Percentiles rank a stretch among this genome's conserved stretches.
Evolutionary conservation across 2,797 vertebrate species (phyloP).

Genomic region (Poecilia wingei): DNA sequence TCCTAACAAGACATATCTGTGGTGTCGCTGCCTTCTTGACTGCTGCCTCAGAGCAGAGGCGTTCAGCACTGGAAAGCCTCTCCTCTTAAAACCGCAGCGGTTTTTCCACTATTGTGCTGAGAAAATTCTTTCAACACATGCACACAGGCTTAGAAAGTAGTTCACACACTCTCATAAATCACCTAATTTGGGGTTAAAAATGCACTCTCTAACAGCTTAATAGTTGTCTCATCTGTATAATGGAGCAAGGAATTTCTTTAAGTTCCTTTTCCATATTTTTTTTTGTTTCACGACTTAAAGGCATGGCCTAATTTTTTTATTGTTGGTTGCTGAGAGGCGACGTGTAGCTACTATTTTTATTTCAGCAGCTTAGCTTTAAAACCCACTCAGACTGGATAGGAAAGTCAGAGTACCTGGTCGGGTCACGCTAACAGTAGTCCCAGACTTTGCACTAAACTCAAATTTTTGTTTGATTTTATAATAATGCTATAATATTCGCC

Average conservation of each 20-base stretch:
- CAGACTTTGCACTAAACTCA: too few relatives aligned
- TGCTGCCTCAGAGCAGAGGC: constrained; percentile 58
- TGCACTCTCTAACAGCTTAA: constrained; percentile 21
- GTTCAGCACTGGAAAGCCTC: constrained; percentile 61
- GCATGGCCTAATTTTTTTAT: background rate
- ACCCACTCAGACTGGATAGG: background rate
- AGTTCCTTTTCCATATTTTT: background rate
- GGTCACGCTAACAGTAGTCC: too few relatives aligned
- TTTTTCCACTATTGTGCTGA: constrained; percentile 51
- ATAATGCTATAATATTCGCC: too few relatives aligned
- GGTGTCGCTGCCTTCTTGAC: constrained; percentile 57
- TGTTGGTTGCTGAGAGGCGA: background rate
- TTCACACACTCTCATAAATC: constrained; percentile 44
- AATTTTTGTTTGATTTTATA: too few relatives aligned
- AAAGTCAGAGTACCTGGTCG: background rate
- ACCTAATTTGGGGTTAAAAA: constrained; percentile 23
- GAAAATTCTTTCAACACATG: constrained; percentile 40
- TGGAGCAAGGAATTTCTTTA: background rate
- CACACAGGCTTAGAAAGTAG: constrained; percentile 38
- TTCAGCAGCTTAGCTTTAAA: background rate
- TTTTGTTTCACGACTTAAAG: background rate
- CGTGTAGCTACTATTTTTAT: background rate
- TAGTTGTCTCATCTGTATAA: constrained; percentile 1
- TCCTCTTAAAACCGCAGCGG: constrained; percentile 52
- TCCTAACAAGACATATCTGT: constrained; percentile 71